Conservation (phyloP, 2,888 invertebrate genomes). For the Sarcophaga carnaria region DNA sequence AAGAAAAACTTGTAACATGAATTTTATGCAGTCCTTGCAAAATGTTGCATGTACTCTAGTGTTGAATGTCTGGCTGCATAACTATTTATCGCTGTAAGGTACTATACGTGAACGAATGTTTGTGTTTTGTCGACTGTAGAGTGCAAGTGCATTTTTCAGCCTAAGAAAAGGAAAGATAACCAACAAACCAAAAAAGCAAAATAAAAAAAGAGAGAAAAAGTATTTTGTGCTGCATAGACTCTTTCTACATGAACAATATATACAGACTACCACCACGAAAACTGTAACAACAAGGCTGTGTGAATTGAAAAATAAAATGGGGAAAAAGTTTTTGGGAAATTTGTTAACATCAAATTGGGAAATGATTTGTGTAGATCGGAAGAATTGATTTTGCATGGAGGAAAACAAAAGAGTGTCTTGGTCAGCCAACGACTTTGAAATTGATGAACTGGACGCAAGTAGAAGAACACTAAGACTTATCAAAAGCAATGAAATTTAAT, state of each 20-base stretch:
- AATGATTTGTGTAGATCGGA: too few species aligned
- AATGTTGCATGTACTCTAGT: conserved; percentile 37
- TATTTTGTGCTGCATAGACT: conserved; percentile 28
- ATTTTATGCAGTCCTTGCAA: conserved; percentile 48
- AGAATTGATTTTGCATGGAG: too few species aligned
- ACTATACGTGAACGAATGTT: conserved; percentile 23
- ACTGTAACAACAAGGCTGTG: too few species aligned
- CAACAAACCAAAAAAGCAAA: conserved; percentile 19
- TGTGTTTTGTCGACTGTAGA: conserved; percentile 41
- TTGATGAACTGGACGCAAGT: too few species aligned
- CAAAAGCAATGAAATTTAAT: too few species aligned
- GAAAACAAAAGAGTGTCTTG: too few species aligned
- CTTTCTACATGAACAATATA: conserved; percentile 15
- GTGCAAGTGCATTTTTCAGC: conserved; percentile 68
- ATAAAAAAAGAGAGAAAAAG: conserved; percentile 1
- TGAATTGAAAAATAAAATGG: too few species aligned
- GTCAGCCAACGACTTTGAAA: too few species aligned
- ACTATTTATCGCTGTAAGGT: background rate
- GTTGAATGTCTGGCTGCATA: conserved; percentile 11
- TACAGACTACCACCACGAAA: too few species aligned
- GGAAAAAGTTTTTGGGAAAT: too few species aligned
- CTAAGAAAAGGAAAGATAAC: conserved; percentile 62
- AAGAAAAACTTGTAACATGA: conserved; percentile 49
- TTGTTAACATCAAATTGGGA: too few species aligned
- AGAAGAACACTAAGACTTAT: too few species aligned